Evolutionary conservation across 2,113 vertebrate genomes (phyloP).

Genomic region (Nothoprocta perdicaria): DNA sequence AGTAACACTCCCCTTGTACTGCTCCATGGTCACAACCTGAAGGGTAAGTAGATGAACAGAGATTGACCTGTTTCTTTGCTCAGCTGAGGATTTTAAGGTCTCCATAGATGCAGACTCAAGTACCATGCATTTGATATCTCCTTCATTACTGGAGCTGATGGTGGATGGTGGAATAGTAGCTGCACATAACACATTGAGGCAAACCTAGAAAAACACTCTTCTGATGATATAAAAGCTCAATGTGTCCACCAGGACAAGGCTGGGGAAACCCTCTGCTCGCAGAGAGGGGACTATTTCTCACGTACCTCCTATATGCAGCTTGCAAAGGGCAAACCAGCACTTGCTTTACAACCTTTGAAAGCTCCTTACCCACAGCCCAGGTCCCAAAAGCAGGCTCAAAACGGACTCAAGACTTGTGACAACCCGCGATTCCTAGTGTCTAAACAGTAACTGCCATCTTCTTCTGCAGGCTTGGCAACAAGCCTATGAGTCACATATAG

Average conservation of each 20-base stretch:
- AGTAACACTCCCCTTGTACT: not conserved
- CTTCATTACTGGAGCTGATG: not conserved
- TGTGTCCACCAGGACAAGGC: not conserved
- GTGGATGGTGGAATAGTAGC: not conserved
- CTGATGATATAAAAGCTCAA: not conserved
- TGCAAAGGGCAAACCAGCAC: not conserved
- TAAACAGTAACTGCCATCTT: not conserved
- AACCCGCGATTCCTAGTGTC: not conserved
- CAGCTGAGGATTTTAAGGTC: not conserved
- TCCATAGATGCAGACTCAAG: too few relatives aligned
- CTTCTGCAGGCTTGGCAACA: not conserved
- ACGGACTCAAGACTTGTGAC: not conserved
- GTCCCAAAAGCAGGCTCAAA: not conserved
- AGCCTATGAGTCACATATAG: not conserved
- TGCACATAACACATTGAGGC: not conserved
- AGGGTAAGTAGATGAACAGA: not conserved
- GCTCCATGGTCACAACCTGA: not conserved
- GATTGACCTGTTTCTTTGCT: not conserved
- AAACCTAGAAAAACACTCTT: constrained; percentile 21
- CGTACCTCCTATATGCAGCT: accelerated
- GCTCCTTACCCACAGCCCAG: not conserved
- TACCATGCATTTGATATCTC: not conserved
- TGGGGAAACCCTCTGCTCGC: not conserved
- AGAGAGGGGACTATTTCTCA: not conserved
- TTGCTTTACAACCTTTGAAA: not conserved